Percentiles rank a stretch among this genome's conserved stretches.
phyloP scores from a whole-genome alignment of 2,888 invertebrate genomes.

The Penaeus monodon region DNA sequence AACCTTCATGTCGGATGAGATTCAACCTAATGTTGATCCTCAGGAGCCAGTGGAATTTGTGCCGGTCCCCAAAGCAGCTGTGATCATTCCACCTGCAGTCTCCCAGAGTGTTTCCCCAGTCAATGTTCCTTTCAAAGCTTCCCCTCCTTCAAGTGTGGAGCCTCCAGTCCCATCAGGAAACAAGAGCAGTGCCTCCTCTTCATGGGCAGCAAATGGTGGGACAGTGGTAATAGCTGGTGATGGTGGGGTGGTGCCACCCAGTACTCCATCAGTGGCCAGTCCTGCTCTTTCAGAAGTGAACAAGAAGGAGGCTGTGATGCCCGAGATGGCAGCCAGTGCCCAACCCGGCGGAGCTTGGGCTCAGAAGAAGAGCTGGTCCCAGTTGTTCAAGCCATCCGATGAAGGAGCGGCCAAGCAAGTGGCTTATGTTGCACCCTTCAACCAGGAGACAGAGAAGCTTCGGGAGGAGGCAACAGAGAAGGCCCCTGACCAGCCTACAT shows the following conservation, averaged over 20 bases:
- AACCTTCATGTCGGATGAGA: conserved; percentile 56
- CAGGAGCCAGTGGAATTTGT: conserved; percentile 42
- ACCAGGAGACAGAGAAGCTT: conserved; percentile 47
- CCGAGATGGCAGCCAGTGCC: conserved; percentile 18
- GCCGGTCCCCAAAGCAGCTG: background rate
- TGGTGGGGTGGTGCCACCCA: conserved; percentile 1
- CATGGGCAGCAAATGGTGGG: conserved; percentile 15
- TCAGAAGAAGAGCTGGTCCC: conserved; percentile 64
- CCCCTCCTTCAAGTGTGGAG: background rate
- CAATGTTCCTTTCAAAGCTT: conserved; percentile 25
- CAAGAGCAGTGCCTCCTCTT: background rate
- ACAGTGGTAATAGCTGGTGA: conserved; percentile 7
- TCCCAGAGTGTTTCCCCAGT: background rate
- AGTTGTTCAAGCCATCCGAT: conserved; percentile 56
- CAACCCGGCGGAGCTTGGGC: conserved; percentile 61
- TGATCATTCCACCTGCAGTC: conserved; percentile 6
- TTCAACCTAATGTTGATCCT: conserved; percentile 50
- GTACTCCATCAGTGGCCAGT: conserved; percentile 13
- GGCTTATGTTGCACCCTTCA: conserved; percentile 61
- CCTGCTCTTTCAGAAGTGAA: conserved; percentile 27
- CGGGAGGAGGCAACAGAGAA: conserved; percentile 20
- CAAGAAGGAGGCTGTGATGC: conserved; percentile 18
- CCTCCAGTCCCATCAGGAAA: background rate
- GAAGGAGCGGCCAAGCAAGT: conserved; percentile 50
- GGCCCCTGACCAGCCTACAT: conserved; percentile 9